phyloP scores from a whole-genome alignment of 2,113 vertebrate species.

The Epinephelus fuscoguttatus region DNA sequence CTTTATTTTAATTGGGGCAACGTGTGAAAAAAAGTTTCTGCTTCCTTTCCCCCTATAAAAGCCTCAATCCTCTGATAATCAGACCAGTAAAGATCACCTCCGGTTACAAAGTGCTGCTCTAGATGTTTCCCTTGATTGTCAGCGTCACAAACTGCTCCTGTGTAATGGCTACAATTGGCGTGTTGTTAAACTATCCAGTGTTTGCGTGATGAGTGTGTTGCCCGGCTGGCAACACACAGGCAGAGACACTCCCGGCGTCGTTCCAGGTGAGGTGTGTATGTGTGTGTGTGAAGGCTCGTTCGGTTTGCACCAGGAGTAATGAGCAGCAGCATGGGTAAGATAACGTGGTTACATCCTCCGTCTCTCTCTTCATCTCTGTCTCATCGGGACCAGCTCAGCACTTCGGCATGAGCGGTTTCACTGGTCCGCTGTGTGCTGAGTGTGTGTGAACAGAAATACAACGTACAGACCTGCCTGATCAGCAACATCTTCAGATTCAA shows the following conservation, averaged over 20 bases:
- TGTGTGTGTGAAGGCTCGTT: slow-evolving; percentile 65
- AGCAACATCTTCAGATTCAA: slow-evolving; percentile 22
- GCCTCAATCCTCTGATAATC: slow-evolving; percentile 16
- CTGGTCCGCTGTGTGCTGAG: slow-evolving; percentile 12
- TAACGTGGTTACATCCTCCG: slow-evolving; percentile 40
- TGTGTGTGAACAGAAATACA: slow-evolving; percentile 29
- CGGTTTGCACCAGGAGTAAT: slow-evolving; percentile 72
- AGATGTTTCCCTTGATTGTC: slow-evolving; percentile 67
- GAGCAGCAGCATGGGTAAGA: slow-evolving; percentile 66
- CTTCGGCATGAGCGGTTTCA: slow-evolving; percentile 28
- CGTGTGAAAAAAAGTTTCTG: slow-evolving; percentile 11
- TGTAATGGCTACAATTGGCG: slow-evolving; percentile 53
- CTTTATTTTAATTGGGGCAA: slow-evolving; percentile 31
- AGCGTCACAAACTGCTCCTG: slow-evolving; percentile 17
- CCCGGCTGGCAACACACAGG: slow-evolving; percentile 9
- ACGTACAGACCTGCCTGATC: not conserved
- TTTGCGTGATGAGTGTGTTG: slow-evolving; percentile 18
- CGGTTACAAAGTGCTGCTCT: slow-evolving; percentile 38
- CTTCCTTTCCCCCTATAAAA: slow-evolving; percentile 40
- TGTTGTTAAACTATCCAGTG: slow-evolving; percentile 24
- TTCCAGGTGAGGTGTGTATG: slow-evolving; percentile 42
- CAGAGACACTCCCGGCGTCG: slow-evolving; percentile 31
- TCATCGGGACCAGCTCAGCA: slow-evolving; percentile 43
- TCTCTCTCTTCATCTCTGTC: slow-evolving; percentile 67
- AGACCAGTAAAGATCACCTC: slow-evolving; percentile 31